A percentile compares a stretch with the other conserved stretches of the same genome.
phyloP scores from a whole-genome alignment of 2,797 vertebrate genomes.

The Notolepis coatsorum region DNA sequence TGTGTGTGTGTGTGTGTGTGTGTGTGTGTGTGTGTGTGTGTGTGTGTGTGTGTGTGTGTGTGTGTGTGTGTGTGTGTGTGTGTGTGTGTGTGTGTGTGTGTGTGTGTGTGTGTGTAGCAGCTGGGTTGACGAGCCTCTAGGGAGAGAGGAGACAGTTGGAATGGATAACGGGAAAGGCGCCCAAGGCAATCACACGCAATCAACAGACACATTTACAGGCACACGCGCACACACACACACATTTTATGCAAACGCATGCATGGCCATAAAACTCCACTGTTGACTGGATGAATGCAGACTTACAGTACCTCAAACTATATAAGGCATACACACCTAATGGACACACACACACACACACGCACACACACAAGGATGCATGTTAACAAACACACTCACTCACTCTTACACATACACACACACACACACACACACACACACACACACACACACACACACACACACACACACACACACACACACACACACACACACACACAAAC shows the following conservation, averaged over 20 bases:
- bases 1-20: slow-evolving; percentile 19
- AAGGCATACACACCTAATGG: not conserved
- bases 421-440: slow-evolving; percentile 14
- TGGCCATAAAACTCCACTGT: too few relatives aligned
- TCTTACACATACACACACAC: too few relatives aligned
- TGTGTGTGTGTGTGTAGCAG: not conserved
- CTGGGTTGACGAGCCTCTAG: slow-evolving; percentile 63
- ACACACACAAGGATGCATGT: too few relatives aligned
- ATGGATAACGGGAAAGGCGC: slow-evolving; percentile 3
- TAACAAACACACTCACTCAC: too few relatives aligned
- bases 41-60: slow-evolving; percentile 12
- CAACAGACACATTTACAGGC: too few relatives aligned
- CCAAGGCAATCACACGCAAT: not conserved
- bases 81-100: slow-evolving; percentile 18
- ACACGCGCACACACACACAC: too few relatives aligned
- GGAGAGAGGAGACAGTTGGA: slow-evolving; percentile 55
- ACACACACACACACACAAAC: slow-evolving; percentile 23
- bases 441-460: not conserved
- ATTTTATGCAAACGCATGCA: too few relatives aligned
- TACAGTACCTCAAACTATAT: too few relatives aligned
- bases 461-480: not conserved
- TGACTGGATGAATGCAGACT: too few relatives aligned
- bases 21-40: slow-evolving; percentile 9
- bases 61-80: slow-evolving; percentile 32
- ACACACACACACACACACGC: slow-evolving; percentile 17